phyloP scores from a whole-genome alignment of 2,888 invertebrate genomes.

The Scaptomyza cyrtandrae region DNA sequence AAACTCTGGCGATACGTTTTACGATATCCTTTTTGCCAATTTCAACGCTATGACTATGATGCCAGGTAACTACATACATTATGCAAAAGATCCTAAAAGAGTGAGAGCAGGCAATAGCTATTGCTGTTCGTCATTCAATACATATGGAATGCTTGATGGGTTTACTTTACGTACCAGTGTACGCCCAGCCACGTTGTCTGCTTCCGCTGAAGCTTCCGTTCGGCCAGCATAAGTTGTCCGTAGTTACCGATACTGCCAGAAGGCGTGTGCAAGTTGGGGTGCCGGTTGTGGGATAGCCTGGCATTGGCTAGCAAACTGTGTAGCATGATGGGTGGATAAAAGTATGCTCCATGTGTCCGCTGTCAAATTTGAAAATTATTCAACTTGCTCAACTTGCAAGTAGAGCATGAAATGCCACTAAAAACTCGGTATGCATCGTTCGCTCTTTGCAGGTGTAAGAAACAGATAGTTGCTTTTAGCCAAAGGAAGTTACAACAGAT shows the following conservation, averaged over 20 bases:
- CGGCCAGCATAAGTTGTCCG: constrained; percentile 53
- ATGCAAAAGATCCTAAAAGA: constrained; percentile 25
- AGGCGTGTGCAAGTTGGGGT: not conserved
- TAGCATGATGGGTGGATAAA: constrained; percentile 7
- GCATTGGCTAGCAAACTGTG: constrained; percentile 27
- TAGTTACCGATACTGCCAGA: constrained; percentile 39
- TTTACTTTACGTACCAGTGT: constrained; percentile 35
- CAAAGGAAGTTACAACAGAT: constrained; percentile 32
- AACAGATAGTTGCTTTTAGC: constrained; percentile 37
- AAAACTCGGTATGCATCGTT: constrained; percentile 32
- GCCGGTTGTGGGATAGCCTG: constrained; percentile 21
- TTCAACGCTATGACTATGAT: constrained; percentile 55
- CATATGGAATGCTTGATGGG: constrained; percentile 42
- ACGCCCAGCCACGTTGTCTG: constrained; percentile 60
- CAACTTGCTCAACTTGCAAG: constrained; percentile 61
- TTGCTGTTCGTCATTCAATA: constrained; percentile 62
- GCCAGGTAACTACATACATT: constrained; percentile 63
- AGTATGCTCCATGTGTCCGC: constrained; percentile 65
- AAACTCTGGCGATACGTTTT: constrained; percentile 74
- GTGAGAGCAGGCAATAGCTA: not conserved
- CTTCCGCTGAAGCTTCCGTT: constrained; percentile 68
- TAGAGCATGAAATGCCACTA: constrained; percentile 66
- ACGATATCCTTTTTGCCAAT: constrained; percentile 64
- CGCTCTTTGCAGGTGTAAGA: constrained; percentile 46
- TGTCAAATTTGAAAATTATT: constrained; percentile 79